Conservation (phyloP, 2,113 vertebrate species). For the Dermatemys mawii region DNA sequence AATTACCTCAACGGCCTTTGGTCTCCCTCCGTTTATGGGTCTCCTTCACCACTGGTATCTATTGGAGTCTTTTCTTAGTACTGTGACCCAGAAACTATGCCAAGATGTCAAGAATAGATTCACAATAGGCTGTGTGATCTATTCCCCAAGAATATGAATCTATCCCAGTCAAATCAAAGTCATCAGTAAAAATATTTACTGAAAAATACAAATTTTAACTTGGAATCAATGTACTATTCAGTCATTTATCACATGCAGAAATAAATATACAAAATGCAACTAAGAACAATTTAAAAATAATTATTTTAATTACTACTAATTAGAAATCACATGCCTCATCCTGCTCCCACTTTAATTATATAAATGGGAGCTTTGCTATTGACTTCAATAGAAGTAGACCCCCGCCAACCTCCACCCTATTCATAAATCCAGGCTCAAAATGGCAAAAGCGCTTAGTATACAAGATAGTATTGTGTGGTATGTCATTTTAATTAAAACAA, state of each 20-base stretch:
- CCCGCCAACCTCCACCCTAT: neutral
- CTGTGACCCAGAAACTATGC: conserved; percentile 47
- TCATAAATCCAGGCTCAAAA: neutral
- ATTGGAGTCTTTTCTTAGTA: conserved; percentile 39
- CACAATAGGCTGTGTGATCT: conserved; percentile 4
- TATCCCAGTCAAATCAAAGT: neutral
- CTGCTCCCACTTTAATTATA: conserved; percentile 17
- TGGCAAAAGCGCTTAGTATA: neutral
- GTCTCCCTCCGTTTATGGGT: neutral
- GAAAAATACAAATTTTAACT: neutral
- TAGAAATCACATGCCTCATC: conserved; percentile 14
- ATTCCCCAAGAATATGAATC: neutral
- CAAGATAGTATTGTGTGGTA: neutral
- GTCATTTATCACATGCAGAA: conserved; percentile 31
- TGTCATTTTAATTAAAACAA: conserved; percentile 36
- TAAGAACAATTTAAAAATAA: conserved; percentile 41
- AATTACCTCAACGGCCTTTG: neutral
- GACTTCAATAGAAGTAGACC: neutral
- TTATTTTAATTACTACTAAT: conserved; percentile 9
- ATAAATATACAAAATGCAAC: conserved; percentile 26
- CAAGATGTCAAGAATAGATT: conserved; percentile 33
- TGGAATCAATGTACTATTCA: conserved; percentile 5
- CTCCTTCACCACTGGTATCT: conserved; percentile 4
- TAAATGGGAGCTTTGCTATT: neutral
- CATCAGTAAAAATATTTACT: neutral